Conservation (phyloP, 1,140 invertebrate species). For the Trinorchestia longiramus region DNA sequence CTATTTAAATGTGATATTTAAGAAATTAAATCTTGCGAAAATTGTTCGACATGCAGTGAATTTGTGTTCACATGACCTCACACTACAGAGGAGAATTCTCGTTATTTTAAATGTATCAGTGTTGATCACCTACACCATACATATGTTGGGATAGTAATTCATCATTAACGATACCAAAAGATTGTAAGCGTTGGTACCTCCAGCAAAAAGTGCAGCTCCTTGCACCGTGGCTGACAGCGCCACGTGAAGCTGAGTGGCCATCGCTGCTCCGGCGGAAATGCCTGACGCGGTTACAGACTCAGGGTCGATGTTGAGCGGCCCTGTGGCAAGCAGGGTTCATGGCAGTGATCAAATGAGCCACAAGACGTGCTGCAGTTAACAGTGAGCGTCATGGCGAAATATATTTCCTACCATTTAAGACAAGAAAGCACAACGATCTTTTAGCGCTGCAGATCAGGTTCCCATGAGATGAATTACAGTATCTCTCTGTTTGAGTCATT, state of each 20-base stretch:
- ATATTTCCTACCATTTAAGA: no score
- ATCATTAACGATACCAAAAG: not conserved
- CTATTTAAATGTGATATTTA: not conserved
- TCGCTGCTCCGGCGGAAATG: conserved; percentile 70
- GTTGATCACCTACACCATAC: not conserved
- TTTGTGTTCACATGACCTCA: not conserved
- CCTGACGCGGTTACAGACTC: conserved; percentile 70
- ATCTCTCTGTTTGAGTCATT: no score
- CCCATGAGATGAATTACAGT: no score
- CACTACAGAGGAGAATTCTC: not conserved
- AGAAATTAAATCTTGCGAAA: not conserved
- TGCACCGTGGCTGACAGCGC: conserved; percentile 69
- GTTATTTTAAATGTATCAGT: not conserved
- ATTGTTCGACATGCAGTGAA: not conserved
- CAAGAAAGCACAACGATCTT: no score
- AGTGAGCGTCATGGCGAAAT: not conserved
- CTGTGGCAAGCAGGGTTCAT: conserved; percentile 40
- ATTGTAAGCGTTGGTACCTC: conserved; percentile 66
- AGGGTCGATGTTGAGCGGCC: conserved; percentile 68
- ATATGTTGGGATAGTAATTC: not conserved
- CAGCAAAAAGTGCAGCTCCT: conserved; percentile 70
- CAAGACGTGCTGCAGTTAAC: not conserved
- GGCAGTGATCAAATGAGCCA: not conserved
- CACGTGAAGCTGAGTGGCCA: conserved; percentile 71
- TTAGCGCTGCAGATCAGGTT: no score